A percentile compares a stretch with the other conserved stretches of the same genome.
Conservation (phyloP, 2,113 vertebrate genomes). For the Neoarius graeffei region DNA sequence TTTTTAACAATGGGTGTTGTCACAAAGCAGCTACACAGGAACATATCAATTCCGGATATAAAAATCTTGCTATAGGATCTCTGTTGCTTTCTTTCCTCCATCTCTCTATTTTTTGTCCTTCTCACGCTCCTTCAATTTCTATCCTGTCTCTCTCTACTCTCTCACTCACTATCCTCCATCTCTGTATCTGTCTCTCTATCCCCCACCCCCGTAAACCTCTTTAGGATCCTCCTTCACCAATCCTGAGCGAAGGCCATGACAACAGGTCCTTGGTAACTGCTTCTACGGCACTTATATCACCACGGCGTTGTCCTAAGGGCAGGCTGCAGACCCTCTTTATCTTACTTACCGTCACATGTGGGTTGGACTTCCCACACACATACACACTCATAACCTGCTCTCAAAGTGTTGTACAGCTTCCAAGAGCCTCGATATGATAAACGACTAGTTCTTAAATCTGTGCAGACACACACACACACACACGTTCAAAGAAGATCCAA, state of each 20-base stretch:
- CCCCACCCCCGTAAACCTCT: background rate
- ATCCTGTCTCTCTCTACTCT: background rate
- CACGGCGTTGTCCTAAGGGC: background rate
- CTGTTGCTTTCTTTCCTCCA: background rate
- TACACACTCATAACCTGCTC: background rate
- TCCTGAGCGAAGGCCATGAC: conserved; percentile 3
- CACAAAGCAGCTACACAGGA: no score
- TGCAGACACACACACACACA: background rate
- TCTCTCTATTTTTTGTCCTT: background rate
- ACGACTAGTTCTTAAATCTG: background rate
- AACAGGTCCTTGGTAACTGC: conserved; percentile 17
- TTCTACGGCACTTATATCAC: background rate
- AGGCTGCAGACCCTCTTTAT: background rate
- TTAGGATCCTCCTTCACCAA: conserved; percentile 9
- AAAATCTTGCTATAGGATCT: no score
- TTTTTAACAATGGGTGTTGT: no score
- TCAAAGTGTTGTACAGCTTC: background rate
- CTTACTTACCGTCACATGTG: conserved; percentile 15
- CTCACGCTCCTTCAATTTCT: background rate
- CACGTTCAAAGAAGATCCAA: background rate
- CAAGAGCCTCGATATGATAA: background rate
- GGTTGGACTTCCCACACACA: conserved; percentile 15
- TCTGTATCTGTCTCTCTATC: background rate
- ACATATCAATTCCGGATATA: no score
- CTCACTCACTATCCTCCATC: background rate